Base-by-base conservation (phyloP, 2,888 invertebrate genomes). In the Napeogenes inachia region DNA sequence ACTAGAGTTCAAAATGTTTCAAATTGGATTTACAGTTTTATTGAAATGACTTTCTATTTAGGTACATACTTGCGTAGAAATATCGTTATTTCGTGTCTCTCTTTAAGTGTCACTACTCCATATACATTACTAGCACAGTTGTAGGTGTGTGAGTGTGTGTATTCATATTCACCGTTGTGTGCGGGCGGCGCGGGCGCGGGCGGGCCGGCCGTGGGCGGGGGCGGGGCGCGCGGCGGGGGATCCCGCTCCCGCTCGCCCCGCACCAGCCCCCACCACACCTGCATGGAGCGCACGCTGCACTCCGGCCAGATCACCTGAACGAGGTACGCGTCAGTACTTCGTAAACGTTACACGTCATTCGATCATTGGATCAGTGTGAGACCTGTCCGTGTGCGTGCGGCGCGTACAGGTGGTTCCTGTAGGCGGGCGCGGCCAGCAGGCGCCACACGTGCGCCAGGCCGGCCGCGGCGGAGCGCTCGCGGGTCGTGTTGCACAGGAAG, bases 371-470 rank as follows among this genome's bases (percentile, higher is more conserved):
- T 21, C 13, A 46, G 13, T 46, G 46, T 46, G 13, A 6, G 5
- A 82, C 84, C 79, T 82, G 82, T 38, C 82, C 82, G 12, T 71
- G 75, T 4, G 74, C 74, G 45, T 76, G 79, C 65, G 92, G 91
- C 70, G 89, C 91, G 87, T 97, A 98, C 45, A 98, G 92, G 74
- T 96, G 96, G 92, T 98, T 98, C 74, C 93, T 92, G 85, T 97
- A 98, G 72, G 94, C 93, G 45, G 93, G 92, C 63, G 94, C 93
- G 65, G 93, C 93, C 68, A 98, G 91, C 81, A 98, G 94, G 63
- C 94, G 94, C 98, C 98, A 99, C 61, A 98, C 95, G 21, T 96
- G 95, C 80, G 96, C 95, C 4, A 95, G 94, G 67, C 94, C 94
- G 58, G 90, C 86, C 65, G 94, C 92, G 61, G 92, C 92, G 57